A percentile compares a stretch with the other conserved stretches of the same genome.
phyloP scores from a whole-genome alignment of 1,140 invertebrate genomes.

The Melanaphis sacchari region DNA sequence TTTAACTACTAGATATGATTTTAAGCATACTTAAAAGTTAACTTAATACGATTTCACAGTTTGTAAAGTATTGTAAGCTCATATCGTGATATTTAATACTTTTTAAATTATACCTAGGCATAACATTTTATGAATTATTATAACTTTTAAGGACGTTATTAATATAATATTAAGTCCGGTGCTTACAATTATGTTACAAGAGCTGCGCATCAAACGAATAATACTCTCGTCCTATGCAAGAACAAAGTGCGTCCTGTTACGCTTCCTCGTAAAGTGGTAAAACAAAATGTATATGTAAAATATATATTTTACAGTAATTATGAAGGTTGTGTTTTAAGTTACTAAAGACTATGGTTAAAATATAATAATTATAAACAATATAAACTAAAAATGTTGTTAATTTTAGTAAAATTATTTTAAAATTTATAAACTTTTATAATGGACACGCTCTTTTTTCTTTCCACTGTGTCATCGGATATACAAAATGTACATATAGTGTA shows the following conservation, averaged over 20 bases:
- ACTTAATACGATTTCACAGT: background rate
- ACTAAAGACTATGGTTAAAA: conserved; percentile 12
- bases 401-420: background rate
- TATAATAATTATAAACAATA: no score
- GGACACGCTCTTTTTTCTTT: background rate
- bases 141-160: background rate
- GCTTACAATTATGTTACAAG: background rate
- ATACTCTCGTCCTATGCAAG: background rate
- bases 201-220: background rate
- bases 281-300: background rate
- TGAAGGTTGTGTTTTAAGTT: background rate
- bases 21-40: background rate
- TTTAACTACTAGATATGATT: background rate
- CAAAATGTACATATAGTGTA: background rate
- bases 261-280: background rate
- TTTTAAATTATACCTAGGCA: no score
- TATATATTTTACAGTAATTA: conserved; percentile 7
- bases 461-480: background rate
- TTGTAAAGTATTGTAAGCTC: background rate
- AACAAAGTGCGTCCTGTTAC: background rate
- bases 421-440: background rate
- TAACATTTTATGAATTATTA: background rate
- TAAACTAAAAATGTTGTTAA: background rate
- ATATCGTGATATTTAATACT: no score
- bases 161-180: background rate